Base-by-base conservation (phyloP, 2,797 vertebrate genomes). In the Myiotriccus ornatus region DNA sequence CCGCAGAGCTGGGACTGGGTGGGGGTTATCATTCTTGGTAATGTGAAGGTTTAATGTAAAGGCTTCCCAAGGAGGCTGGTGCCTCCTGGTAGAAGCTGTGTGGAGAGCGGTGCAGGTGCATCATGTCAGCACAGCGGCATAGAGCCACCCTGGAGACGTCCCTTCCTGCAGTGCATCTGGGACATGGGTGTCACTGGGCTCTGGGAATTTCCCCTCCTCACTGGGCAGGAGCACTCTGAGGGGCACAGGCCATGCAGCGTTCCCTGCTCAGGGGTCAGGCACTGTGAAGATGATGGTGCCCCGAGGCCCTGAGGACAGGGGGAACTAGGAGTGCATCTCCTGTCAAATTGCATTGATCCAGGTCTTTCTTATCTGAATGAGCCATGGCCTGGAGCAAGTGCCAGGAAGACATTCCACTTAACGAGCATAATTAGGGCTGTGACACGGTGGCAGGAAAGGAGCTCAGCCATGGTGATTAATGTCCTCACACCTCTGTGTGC, bases 291-390 rank as follows among this genome's bases (percentile, higher is more conserved):
- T 12, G 30, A 78, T 39, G 43, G 49, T 67, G 62, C 30, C 60
- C 18, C 20, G 39, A 62, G 82, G 86, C 75, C 67, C 92, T 70
- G 3, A 44, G 55, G 82, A 41, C 53, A 32, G 84, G 44, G 92
- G 89, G 89, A 78, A 37, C 70, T 56, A 74, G 57, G 82, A 89
- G 87, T 27, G 78, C 84, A 68, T 96, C 76, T 15, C 78, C 96
- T 96, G 96, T 94, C 67, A 83, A 70, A 84, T 85, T n/a, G 53
- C 81, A 96, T 96, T 34, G 95, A 97, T 96, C 96, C 63, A 22
- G 43, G 39, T 76, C 68, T 83, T 95, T 90, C 92, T 96, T 91
- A 90, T 89, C 91, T 81, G 87, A 90, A 94, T 94, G 50, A 64
- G 94, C 76, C 12, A 32, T 1, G 34, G 89, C 84, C 81, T 57